These are phyloP conservation scores for Cydia splendana DNA, from an alignment of 1,140 invertebrate species.

Conservation along the genomic window DNA sequence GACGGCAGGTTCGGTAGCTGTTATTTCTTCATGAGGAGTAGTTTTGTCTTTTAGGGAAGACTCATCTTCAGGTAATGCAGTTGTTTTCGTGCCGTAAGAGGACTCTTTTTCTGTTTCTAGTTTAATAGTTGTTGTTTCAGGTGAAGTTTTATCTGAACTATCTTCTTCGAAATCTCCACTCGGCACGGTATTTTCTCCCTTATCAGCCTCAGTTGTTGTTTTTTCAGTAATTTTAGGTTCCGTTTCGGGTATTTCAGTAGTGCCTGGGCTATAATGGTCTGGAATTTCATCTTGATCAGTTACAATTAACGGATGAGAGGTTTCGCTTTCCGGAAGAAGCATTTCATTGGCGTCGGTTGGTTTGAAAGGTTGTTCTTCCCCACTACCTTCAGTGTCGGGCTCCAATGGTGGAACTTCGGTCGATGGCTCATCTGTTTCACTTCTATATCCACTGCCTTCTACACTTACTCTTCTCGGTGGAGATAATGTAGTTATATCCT, in stretches of 20 bases:
- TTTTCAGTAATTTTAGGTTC: constrained; percentile 40
- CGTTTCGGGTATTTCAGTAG: constrained; percentile 38
- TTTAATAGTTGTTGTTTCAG: constrained; percentile 37
- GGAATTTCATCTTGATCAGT: not conserved
- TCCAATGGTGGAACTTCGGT: constrained; percentile 53
- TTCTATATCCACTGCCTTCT: constrained; percentile 74
- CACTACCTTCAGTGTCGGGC: constrained; percentile 61
- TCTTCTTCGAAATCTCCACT: constrained; percentile 44
- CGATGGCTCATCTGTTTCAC: constrained; percentile 67
- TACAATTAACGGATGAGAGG: constrained; percentile 19
- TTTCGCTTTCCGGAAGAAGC: constrained; percentile 36
- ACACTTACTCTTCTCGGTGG: constrained; percentile 61
- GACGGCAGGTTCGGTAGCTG: constrained; percentile 13
- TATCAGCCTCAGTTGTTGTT: constrained; percentile 48
- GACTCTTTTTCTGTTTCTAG: constrained; percentile 3
- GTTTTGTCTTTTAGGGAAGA: constrained; percentile 11
- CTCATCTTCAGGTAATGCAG: constrained; percentile 2
- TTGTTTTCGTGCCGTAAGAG: not conserved
- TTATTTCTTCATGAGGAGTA: not conserved
- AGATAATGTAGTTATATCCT: constrained; percentile 52
- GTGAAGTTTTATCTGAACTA: constrained; percentile 38
- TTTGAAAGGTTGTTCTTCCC: constrained; percentile 58
- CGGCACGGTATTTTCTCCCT: constrained; percentile 47
- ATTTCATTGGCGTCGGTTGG: constrained; percentile 38
- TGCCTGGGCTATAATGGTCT: not conserved